Evolutionary conservation across 2,888 invertebrate species (phyloP).

Genomic region (Heliconius aoede): DNA sequence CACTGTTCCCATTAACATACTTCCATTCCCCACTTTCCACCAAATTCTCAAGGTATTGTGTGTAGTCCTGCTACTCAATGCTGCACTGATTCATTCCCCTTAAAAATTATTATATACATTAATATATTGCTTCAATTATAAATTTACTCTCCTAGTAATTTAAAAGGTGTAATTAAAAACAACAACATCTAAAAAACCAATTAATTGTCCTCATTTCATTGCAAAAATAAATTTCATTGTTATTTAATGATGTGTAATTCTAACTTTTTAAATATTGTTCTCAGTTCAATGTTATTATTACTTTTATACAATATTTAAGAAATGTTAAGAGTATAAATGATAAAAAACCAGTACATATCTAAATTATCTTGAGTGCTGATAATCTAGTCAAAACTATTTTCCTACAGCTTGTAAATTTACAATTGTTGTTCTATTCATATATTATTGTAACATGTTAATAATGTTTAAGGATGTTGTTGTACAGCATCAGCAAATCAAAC

Average conservation of each 20-base stretch:
- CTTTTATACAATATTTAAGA: background rate
- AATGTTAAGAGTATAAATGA: background rate
- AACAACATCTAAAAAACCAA: background rate
- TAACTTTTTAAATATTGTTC: background rate
- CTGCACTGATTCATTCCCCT: background rate
- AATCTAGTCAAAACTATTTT: background rate
- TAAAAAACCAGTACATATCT: constrained; percentile 3
- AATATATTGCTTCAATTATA: background rate
- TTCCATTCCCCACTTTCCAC: background rate
- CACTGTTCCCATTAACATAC: background rate
- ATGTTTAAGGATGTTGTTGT: background rate
- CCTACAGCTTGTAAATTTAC: background rate
- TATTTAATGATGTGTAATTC: background rate
- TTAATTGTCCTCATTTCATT: background rate
- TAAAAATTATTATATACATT: too few species aligned
- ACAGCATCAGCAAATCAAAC: too few species aligned
- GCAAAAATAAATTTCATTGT: background rate
- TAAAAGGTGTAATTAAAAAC: constrained; percentile 6
- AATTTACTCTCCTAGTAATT: background rate
- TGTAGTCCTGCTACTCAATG: too few species aligned
- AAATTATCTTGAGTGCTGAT: constrained; percentile 27
- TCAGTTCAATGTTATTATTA: background rate
- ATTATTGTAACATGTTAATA: background rate
- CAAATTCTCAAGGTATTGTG: background rate
- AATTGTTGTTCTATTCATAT: background rate